phyloP scores from a whole-genome alignment of 2,113 vertebrate genomes.

The Neotoma lepida region DNA sequence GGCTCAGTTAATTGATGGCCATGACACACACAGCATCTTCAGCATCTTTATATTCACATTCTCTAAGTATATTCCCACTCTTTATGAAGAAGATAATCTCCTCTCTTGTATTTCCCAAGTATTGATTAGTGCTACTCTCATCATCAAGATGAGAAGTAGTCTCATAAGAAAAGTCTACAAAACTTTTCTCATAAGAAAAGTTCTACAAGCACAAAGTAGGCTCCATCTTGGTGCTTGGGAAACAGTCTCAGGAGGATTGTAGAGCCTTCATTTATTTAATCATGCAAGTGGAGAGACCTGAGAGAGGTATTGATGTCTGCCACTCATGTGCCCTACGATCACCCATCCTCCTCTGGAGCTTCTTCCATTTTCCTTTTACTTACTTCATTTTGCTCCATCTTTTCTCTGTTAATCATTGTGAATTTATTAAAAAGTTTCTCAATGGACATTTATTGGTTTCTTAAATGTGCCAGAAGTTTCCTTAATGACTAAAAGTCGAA shows the following conservation, averaged over 20 bases:
- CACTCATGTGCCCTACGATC: fast-evolving
- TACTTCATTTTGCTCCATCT: not conserved
- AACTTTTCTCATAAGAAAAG: not conserved
- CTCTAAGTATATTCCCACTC: not conserved
- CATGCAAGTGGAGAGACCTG: not conserved
- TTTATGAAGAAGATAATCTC: not conserved
- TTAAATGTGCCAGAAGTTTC: not conserved
- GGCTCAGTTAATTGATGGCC: not conserved
- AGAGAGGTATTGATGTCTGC: not conserved
- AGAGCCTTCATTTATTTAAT: not conserved
- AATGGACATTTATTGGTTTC: not conserved
- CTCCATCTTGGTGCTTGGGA: not conserved
- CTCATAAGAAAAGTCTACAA: not conserved
- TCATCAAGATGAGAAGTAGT: not conserved
- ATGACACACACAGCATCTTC: not conserved
- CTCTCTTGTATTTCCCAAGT: not conserved
- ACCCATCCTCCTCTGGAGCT: too few relatives aligned
- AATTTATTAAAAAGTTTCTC: not conserved
- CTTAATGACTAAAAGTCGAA: not conserved
- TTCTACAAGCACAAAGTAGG: not conserved
- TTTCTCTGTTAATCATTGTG: not conserved
- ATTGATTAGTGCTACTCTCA: not conserved
- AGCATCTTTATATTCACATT: not conserved
- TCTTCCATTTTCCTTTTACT: not conserved
- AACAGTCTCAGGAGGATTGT: not conserved